Conservation (phyloP, 2,797 vertebrate species). For the Chaunax sp. region DNA sequence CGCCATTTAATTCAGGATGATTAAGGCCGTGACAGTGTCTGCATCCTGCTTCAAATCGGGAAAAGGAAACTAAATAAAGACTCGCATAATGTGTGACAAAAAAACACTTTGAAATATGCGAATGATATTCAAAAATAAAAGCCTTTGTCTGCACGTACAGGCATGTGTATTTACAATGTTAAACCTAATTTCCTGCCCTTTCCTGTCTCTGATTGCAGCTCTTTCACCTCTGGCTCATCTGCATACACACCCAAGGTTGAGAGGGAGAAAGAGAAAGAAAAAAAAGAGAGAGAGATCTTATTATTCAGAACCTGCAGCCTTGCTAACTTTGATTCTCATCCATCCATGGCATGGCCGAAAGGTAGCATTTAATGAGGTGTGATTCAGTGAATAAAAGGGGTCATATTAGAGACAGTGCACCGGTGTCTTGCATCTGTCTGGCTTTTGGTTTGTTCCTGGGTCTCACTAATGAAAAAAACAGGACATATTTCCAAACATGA, state of each 20-base stretch:
- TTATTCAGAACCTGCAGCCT: conserved; percentile 94
- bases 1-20: conserved; percentile 41
- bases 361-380: conserved; percentile 98
- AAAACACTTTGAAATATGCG: conserved; percentile 61
- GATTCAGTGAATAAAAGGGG: conserved; percentile 95
- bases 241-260: conserved; percentile 53
- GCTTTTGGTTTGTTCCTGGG: conserved; percentile 91
- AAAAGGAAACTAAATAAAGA: conserved; percentile 55
- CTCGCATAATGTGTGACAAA: conserved; percentile 26
- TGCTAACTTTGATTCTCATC: conserved; percentile 98
- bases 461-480: conserved; percentile 89
- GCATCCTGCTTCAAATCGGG: background rate
- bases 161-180: conserved; percentile 74
- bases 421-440: conserved; percentile 91
- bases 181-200: conserved; percentile 70
- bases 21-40: conserved; percentile 20
- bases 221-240: conserved; percentile 52
- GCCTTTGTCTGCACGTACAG: conserved; percentile 15
- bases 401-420: conserved; percentile 91
- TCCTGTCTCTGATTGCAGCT: conserved; percentile 54
- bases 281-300: conserved; percentile 84
- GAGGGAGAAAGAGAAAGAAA: conserved; percentile 26
- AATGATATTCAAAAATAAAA: conserved; percentile 33
- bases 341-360: conserved; percentile 98
- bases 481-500: conserved; percentile 88